Evolutionary conservation across 2,888 invertebrate genomes (phyloP), one percentile per base, ranked within the genome.

Genomic region (Xanthorhoe spadicearia): DNA sequence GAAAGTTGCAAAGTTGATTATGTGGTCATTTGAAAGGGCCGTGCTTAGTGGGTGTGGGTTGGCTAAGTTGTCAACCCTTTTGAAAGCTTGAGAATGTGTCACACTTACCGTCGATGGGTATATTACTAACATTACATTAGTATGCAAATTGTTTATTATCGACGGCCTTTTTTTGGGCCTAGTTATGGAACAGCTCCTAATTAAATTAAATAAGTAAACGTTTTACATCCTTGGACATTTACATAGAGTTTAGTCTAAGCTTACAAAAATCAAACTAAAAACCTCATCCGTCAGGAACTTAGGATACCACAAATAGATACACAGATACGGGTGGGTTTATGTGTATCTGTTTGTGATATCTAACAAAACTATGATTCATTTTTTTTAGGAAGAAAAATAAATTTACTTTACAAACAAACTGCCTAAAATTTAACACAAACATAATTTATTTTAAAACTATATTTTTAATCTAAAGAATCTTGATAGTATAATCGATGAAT

Each of bases 1-100:
- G 72, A 71, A 64, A 76, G 70, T 77, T 79, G 56, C 66, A 70
- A 75, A 79, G 70, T 79, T 77, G 72, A 80, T 76, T 79, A 76
- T 72, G 71, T 69, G 64, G 72, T 67, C 55, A 63, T 56, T 63
- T 59, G 64, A 64, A 55, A 56, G 59, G 63, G 59, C 66, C 68
- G 68, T 71, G 74, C 76, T 72, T 61, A 58, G 61, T 66, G 61
- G 38, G 51, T 54, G 18, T 49, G 64, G 64, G 64, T 58, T 59
- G 49, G 54, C 28, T 43, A 55, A 66, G 58, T 66, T 66, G 55
- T 60, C 58, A 66, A 59, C 62, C 58, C 55, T 67, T 67, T 67
- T 35, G 69, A 17, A 13, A 43, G 38, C 38, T 43, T 43, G 38
- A 43, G 38, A 43, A 43, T 43, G 38, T 43, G 38, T 43, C 38